These are phyloP conservation scores for Phainopepla nitens DNA, from an alignment of 2,113 vertebrate species.

Conservation along the genomic window DNA sequence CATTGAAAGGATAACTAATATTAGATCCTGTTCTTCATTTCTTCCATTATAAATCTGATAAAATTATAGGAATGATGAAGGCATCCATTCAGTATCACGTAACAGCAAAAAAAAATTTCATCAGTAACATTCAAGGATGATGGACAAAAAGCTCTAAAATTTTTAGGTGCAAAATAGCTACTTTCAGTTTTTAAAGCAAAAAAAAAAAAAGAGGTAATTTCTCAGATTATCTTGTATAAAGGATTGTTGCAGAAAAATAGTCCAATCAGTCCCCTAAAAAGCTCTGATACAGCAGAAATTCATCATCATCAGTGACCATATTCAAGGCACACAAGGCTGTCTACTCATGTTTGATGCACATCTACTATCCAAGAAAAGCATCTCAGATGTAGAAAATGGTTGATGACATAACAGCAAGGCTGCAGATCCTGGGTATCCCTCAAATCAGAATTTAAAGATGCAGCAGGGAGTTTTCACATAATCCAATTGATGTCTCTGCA, in stretches of 20 bases:
- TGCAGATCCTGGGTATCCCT: not conserved
- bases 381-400: not conserved
- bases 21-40: not conserved
- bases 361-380: not conserved
- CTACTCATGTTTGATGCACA: not conserved
- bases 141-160: not conserved
- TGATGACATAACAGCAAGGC: not conserved
- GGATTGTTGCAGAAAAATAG: not conserved
- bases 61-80: not conserved
- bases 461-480: not conserved
- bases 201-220: not conserved
- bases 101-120: not conserved
- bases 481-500: not conserved
- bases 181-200: not conserved
- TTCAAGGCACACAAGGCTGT: not conserved
- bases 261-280: not conserved
- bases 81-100: not conserved
- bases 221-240: not conserved
- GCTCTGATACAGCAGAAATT: not conserved
- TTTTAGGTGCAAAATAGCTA: not conserved
- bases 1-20: not conserved
- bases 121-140: not conserved
- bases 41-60: not conserved
- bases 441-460: not conserved
- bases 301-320: not conserved